Evolutionary conservation across 2,797 vertebrate genomes (phyloP).

Genomic region (Okamejei kenojei): DNA sequence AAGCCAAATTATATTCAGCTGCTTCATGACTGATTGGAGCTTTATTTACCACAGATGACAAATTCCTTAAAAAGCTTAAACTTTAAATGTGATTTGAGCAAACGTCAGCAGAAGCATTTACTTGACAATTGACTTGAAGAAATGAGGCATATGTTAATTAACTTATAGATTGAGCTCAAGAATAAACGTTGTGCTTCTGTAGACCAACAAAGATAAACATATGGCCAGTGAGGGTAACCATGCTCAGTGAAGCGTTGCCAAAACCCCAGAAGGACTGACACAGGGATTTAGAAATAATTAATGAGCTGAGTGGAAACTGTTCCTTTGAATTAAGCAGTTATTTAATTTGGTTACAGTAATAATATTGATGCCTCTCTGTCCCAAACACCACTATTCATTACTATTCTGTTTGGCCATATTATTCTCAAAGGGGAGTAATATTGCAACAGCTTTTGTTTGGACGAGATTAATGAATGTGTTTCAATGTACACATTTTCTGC

Average conservation of each 20-base stretch:
- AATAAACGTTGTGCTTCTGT: neutral
- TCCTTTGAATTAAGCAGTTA: neutral
- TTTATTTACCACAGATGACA: neutral
- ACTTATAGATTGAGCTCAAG: neutral
- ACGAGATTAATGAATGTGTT: neutral
- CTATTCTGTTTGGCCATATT: neutral
- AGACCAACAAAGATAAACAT: neutral
- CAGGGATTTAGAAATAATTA: neutral
- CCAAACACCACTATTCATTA: neutral
- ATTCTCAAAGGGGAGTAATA: neutral
- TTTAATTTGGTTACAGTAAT: neutral
- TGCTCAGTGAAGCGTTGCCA: neutral
- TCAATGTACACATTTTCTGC: neutral
- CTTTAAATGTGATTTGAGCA: neutral
- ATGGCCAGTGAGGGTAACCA: neutral
- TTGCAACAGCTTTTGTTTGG: neutral
- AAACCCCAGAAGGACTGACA: neutral
- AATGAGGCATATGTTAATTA: neutral
- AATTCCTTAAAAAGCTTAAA: neutral
- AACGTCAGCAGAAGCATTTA: neutral
- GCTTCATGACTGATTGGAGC: slow-evolving; percentile 28
- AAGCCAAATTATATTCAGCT: slow-evolving; percentile 33
- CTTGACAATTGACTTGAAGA: neutral
- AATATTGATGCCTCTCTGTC: neutral
- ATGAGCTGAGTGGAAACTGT: neutral